Evolutionary conservation across 2,797 vertebrate genomes (phyloP), one percentile per base, ranked within the genome.

Genomic region (Parauchenoglanis ngamensis): DNA sequence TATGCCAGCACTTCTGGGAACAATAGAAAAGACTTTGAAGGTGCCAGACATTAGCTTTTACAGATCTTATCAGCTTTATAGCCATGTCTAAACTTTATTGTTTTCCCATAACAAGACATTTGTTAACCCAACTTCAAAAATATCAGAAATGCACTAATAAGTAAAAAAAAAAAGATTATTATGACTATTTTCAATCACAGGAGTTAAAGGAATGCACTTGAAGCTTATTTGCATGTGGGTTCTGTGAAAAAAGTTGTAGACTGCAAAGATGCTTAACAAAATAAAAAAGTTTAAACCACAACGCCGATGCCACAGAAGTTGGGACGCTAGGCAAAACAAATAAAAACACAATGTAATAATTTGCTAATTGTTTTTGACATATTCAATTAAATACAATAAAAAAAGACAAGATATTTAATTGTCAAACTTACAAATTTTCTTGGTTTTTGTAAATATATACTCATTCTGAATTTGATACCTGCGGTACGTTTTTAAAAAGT

Each of bases 1-100:
- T 1, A 13, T 35, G 23, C 28, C 3, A 67, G 52, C 77, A 57
- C 82, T 72, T 84, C 46, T 80, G 21, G 83, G 76, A 82, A 88
- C 77, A 90, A 89, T 84, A 7, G 68, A 57, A 46, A 65, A 79
- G 49, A 63, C 78, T 83, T 79, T 72, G 73, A 85, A 80, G 67
- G 68, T 56, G 83, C 52, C 77, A 68, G 28, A 70, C 44, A 49
- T 25, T 1, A 46, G 61, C 70, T 79, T 49, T 15, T 82, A 40
- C 10, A 11, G 87, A 88, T 90, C 49, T 75, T 88, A 90, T 89
- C 88, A 17, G 12, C 52, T 78, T 77, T 59, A 76, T 76, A 19
- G 21, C 0, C 11, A 12, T 70, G 3, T 40, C 23, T 46, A 56
- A 52, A 79, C 52, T 1, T 4, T 7, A n/a, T 35, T 83, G 81